Evolutionary conservation across 2,113 vertebrate species (phyloP).

Genomic region (Martes martes): DNA sequence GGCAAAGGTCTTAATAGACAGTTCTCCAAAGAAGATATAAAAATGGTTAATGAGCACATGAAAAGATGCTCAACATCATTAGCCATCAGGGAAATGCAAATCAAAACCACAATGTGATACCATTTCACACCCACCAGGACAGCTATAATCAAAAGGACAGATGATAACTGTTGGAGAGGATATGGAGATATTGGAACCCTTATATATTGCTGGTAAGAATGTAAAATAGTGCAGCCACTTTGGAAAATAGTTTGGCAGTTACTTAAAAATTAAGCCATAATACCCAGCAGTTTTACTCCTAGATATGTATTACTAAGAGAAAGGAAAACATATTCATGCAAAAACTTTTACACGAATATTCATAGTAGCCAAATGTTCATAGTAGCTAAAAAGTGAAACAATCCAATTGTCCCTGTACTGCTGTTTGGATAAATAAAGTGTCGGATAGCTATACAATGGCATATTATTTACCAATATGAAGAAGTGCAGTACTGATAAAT

Average conservation of each 20-base stretch:
- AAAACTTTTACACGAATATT: background rate
- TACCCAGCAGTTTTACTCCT: background rate
- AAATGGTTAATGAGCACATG: slow-evolving; percentile 20
- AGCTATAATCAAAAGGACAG: background rate
- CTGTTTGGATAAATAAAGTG: background rate
- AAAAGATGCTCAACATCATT: background rate
- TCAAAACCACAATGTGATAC: background rate
- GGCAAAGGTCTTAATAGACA: background rate
- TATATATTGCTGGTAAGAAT: background rate
- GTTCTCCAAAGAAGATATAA: slow-evolving; percentile 16
- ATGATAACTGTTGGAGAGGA: background rate
- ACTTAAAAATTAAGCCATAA: background rate
- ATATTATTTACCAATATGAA: background rate
- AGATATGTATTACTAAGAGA: background rate
- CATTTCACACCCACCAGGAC: background rate
- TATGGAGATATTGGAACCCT: background rate
- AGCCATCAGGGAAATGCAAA: background rate
- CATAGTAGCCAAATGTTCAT: background rate
- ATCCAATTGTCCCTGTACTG: background rate
- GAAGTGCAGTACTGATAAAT: background rate
- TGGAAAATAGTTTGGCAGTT: background rate
- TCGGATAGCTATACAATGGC: background rate
- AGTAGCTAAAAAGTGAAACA: background rate
- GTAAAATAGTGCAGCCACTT: background rate
- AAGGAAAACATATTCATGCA: background rate